A percentile compares a stretch with the other conserved stretches of the same genome.
Evolutionary conservation across 2,113 vertebrate species (phyloP).

Genomic region (Grus americana): DNA sequence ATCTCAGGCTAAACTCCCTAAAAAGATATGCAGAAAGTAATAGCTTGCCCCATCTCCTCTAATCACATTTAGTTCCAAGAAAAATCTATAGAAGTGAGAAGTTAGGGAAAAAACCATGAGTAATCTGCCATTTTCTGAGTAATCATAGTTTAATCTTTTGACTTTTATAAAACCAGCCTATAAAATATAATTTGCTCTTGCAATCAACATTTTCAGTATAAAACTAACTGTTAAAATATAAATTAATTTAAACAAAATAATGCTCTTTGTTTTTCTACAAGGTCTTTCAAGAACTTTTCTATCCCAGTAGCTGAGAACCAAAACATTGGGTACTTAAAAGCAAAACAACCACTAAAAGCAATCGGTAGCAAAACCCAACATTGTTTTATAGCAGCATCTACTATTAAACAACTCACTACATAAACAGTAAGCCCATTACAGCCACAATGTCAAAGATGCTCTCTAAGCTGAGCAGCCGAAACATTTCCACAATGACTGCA

Average conservation of each 20-base stretch:
- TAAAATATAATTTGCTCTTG: neutral
- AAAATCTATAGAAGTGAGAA: neutral
- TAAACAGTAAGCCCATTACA: constrained; percentile 54
- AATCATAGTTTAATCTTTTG: neutral
- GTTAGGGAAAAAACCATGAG: rapidly evolving
- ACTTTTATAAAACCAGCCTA: neutral
- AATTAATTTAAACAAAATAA: neutral
- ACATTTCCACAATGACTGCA: constrained; percentile 18
- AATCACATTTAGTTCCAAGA: neutral
- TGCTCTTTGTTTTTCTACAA: neutral
- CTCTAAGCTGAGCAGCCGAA: constrained; percentile 38
- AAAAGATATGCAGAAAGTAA: neutral
- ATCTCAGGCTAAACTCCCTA: neutral
- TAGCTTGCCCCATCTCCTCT: neutral
- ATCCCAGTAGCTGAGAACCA: neutral
- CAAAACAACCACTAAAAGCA: neutral
- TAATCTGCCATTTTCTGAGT: neutral
- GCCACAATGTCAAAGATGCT: constrained; percentile 24
- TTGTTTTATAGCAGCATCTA: neutral
- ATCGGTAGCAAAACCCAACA: neutral
- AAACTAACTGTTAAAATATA: neutral
- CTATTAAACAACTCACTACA: constrained; percentile 41
- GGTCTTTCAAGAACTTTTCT: neutral
- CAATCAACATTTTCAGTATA: neutral
- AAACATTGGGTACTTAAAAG: neutral